Evolutionary conservation across 2,113 vertebrate species (phyloP).

Genomic region (Gasterosteus nipponicus): DNA sequence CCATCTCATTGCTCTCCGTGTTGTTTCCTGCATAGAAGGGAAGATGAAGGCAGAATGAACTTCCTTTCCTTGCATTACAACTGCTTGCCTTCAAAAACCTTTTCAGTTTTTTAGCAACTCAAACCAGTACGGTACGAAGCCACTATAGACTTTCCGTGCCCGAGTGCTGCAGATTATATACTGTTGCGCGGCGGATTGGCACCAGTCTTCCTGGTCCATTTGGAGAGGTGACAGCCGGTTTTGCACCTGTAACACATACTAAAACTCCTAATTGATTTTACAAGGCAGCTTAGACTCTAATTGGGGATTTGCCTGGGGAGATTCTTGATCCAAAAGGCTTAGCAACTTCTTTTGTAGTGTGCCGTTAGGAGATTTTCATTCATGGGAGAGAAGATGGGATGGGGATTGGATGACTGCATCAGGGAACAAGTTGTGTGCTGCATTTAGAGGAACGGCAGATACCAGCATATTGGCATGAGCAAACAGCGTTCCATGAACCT

Average conservation of each 20-base stretch:
- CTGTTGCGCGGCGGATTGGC: constrained; percentile 37
- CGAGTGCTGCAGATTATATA: constrained; percentile 40
- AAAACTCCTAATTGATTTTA: constrained; percentile 74
- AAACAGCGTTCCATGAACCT: constrained; percentile 8
- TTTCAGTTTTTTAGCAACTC: background rate
- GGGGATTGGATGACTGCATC: constrained; percentile 43
- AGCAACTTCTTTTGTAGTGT: constrained; percentile 59
- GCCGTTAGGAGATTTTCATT: constrained; percentile 60
- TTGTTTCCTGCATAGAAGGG: no score
- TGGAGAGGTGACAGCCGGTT: constrained; percentile 50
- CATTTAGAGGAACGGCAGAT: constrained; percentile 39
- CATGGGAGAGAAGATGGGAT: constrained; percentile 45
- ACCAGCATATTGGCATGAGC: constrained; percentile 24
- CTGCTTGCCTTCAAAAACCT: constrained; percentile 10
- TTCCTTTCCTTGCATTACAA: constrained; percentile 2
- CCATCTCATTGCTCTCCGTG: background rate
- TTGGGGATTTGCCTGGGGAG: constrained; percentile 73
- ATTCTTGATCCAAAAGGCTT: constrained; percentile 71
- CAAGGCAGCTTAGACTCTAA: constrained; percentile 75
- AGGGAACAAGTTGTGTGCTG: constrained; percentile 32
- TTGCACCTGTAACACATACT: constrained; percentile 67
- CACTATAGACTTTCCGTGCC: constrained; percentile 15
- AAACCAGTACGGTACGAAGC: background rate
- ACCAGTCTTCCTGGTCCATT: constrained; percentile 47
- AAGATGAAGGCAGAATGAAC: no score